Evolutionary conservation across 2,797 vertebrate species (phyloP), one percentile per base, ranked within the genome.

Genomic region (Tolypeutes matacus): DNA sequence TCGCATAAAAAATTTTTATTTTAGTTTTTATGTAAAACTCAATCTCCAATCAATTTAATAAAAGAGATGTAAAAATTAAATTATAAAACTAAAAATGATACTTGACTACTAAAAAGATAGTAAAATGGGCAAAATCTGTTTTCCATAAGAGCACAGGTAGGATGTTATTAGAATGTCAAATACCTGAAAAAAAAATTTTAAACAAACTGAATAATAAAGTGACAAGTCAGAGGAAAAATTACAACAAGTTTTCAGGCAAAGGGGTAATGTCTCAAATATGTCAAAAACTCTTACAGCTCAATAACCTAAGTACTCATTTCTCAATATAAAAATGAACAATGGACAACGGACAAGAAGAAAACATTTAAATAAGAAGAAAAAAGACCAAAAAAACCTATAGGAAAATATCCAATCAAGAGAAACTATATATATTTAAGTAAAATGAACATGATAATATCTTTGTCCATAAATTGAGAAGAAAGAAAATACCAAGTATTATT

Each of bases 121-220:
- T 51, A 27, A 84, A 72, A 51, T 46, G 31, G n/a, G 15, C 2
- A 83, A 53, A 46, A 0, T 62, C n/a, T 76, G 82, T 82, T 76
- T 86, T 82, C 34, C 21, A 62, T 73, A 39, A 60, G 70, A 96
- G 27, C 23, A 81, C 1, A 49, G 13, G 39, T 29, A 2, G 31
- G 62, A 81, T 60, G 78, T 82, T 70, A 60, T 53, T 67, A 83
- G 39, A 67, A 86, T 95, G 77, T 95, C 70, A 82, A 77, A 86
- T 77, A 23, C 82, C 34, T 67, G 36, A 83, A 46, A 4, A 69
- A 95, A n/a, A 56, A 14, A 86, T 56, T 34, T 36, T 69, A 60
- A 77, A 29, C 64, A 82, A 90, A 87, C 53, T 62, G 86, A 78
- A 49, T 56, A 69, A n/a, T 42, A 85, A 91, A 89, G 72, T 92